Percentiles rank a stretch among this genome's conserved stretches.
Evolutionary conservation across 2,113 vertebrate species (phyloP).

Genomic region (Protobothrops mucrosquamatus): DNA sequence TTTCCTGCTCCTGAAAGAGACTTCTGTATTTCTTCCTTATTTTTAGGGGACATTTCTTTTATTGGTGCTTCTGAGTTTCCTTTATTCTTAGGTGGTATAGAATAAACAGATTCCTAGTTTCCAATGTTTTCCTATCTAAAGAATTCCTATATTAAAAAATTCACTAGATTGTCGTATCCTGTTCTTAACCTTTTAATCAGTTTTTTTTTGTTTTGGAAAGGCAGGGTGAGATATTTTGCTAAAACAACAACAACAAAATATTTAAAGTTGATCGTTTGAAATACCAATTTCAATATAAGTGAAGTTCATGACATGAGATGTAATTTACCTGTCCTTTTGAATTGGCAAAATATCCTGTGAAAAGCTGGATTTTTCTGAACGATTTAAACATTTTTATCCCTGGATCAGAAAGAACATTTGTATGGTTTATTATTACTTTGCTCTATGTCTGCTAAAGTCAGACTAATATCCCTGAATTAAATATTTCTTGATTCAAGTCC

Average conservation of each 20-base stretch:
- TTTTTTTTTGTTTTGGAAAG: neutral
- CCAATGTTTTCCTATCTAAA: neutral
- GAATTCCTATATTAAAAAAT: neutral
- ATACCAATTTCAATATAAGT: neutral
- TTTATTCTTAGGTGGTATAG: neutral
- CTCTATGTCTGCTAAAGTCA: constrained; percentile 27
- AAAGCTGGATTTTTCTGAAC: neutral
- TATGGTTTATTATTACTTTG: constrained; percentile 12
- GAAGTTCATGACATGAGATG: neutral
- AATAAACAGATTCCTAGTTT: neutral
- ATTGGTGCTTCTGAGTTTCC: neutral
- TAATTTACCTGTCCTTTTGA: neutral
- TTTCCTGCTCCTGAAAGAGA: neutral
- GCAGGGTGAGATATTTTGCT: neutral
- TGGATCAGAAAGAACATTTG: constrained; percentile 27
- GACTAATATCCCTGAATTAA: constrained; percentile 36
- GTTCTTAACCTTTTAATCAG: neutral
- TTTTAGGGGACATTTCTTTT: neutral
- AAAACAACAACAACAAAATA: neutral
- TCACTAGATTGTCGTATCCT: neutral
- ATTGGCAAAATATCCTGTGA: constrained; percentile 1
- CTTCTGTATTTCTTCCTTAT: neutral
- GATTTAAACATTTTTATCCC: constrained; percentile 10
- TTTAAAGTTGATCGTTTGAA: neutral
- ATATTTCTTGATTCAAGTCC: constrained; percentile 39